Evolutionary conservation across 2,888 invertebrate species (phyloP).

Genomic region (Anorthoa munda): DNA sequence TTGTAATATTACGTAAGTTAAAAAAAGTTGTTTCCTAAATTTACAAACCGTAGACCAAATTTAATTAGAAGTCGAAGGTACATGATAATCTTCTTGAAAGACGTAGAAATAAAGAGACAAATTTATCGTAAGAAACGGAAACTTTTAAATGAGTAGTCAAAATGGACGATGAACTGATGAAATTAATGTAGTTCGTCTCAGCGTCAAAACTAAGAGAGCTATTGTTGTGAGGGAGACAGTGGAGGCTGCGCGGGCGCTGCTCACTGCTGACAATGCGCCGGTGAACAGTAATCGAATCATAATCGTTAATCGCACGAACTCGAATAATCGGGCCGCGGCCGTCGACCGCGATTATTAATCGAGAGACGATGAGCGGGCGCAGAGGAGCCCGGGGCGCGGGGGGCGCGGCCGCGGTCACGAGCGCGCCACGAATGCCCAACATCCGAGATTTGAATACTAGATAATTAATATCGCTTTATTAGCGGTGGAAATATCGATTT

Average conservation of each 20-base stretch:
- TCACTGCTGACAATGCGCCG: conserved; percentile 61
- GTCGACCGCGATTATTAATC: conserved; percentile 71
- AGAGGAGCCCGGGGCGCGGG: conserved; percentile 60
- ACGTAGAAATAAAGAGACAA: background rate
- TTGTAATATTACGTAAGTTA: too few relatives aligned
- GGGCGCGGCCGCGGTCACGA: conserved; percentile 77
- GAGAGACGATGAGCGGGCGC: conserved; percentile 66
- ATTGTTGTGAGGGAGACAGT: conserved; percentile 35
- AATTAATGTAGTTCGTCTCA: conserved; percentile 8
- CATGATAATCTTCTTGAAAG: background rate
- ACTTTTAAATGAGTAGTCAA: background rate
- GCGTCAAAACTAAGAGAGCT: conserved; percentile 12
- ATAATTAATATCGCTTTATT: conserved; percentile 91
- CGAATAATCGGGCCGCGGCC: conserved; percentile 76
- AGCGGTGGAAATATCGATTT: conserved; percentile 88
- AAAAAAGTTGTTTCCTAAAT: background rate
- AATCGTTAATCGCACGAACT: conserved; percentile 80
- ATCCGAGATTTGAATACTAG: conserved; percentile 90
- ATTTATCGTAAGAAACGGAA: background rate
- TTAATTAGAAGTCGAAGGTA: background rate
- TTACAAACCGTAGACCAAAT: background rate
- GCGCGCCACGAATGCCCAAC: conserved; percentile 82
- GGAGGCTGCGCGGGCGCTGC: conserved; percentile 27
- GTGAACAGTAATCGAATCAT: conserved; percentile 78
- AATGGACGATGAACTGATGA: background rate